These are phyloP conservation scores for Acronicta leporina DNA, from an alignment of 2,888 invertebrate species.

Conservation along the genomic window DNA sequence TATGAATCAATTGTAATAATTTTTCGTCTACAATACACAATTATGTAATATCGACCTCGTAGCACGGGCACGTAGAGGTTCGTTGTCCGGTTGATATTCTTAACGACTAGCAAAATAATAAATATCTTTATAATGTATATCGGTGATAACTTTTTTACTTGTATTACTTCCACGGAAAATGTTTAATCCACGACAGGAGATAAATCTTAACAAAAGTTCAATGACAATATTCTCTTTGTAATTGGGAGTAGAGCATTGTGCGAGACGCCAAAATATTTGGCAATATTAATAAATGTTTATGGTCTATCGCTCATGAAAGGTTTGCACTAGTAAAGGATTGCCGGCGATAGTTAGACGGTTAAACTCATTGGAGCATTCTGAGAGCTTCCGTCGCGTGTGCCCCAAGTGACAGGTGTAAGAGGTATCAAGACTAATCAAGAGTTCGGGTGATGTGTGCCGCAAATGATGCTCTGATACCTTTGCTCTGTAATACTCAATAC, in stretches of 20 bases:
- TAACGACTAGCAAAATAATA: conserved; percentile 45
- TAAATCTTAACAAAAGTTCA: conserved; percentile 44
- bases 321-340: conserved; percentile 84
- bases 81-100: conserved; percentile 40
- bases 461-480: too few relatives aligned
- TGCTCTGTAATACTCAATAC: too few relatives aligned
- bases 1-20: conserved; percentile 37
- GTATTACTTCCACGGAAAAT: conserved; percentile 29
- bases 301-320: conserved; percentile 83
- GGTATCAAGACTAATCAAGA: too few relatives aligned
- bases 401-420: conserved; percentile 55
- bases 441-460: too few relatives aligned
- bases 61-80: conserved; percentile 41
- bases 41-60: conserved; percentile 43
- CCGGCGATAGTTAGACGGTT: conserved; percentile 74
- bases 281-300: conserved; percentile 81
- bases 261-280: conserved; percentile 80
- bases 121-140: conserved; percentile 52
- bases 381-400: conserved; percentile 70
- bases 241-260: conserved; percentile 68
- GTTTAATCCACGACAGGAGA: conserved; percentile 36
- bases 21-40: conserved; percentile 25
- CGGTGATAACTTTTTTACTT: conserved; percentile 43
- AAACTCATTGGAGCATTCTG: conserved; percentile 70
- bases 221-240: conserved; percentile 51